A percentile compares a stretch with the other conserved stretches of the same genome.
phyloP scores from a whole-genome alignment of 2,797 vertebrate genomes.

The Enteromius thamalakanensis region DNA sequence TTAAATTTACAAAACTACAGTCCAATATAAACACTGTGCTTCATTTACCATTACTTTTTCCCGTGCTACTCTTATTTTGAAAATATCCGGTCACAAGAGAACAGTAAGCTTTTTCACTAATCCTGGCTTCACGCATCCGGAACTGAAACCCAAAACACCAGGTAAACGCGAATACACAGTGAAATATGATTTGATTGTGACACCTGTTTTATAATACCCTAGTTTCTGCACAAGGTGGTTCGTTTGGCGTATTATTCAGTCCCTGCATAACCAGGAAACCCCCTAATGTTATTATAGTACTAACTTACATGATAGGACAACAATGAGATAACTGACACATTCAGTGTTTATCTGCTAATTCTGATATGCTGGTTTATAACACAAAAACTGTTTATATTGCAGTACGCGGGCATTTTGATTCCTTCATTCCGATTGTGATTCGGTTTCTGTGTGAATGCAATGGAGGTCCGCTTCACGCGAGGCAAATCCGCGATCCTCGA shows the following conservation, averaged over 20 bases:
- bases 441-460: constrained; percentile 53
- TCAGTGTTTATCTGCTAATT: not conserved
- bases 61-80: constrained; percentile 32
- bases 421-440: not conserved
- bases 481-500: constrained; percentile 90
- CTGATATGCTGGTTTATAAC: not conserved
- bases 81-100: not conserved
- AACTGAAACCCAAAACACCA: constrained; percentile 16
- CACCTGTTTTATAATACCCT: not conserved
- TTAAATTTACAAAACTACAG: not conserved
- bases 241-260: not conserved
- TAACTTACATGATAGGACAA: not conserved
- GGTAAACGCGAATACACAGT: constrained; percentile 8
- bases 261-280: not conserved
- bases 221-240: not conserved
- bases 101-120: too few relatives aligned
- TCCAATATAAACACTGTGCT: not conserved
- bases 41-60: not conserved
- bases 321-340: not conserved
- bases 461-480: constrained; percentile 92
- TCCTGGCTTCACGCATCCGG: constrained; percentile 20
- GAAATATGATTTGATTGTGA: not conserved
- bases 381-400: not conserved
- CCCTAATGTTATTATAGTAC: not conserved
- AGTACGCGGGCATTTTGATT: not conserved